Conservation (phyloP, 2,888 invertebrate species). For the Idaea straminata region DNA sequence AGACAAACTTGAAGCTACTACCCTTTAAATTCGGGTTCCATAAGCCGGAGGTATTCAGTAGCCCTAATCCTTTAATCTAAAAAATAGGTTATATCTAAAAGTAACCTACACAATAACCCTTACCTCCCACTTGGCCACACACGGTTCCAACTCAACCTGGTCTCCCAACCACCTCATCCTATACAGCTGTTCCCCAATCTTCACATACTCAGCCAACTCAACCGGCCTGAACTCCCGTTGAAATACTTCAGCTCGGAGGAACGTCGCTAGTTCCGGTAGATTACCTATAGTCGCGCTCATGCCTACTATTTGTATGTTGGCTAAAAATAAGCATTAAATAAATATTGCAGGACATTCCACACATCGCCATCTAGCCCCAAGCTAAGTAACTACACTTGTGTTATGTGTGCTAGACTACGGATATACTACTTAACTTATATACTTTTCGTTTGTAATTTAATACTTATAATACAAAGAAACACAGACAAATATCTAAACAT, state of each 20-base stretch:
- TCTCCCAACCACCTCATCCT: slow-evolving; percentile 56
- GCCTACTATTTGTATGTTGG: slow-evolving; percentile 90
- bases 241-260: slow-evolving; percentile 90
- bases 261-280: slow-evolving; percentile 87
- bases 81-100: not conserved
- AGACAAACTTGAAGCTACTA: too few relatives aligned
- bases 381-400: too few relatives aligned
- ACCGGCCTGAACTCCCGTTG: slow-evolving; percentile 94
- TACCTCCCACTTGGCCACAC: slow-evolving; percentile 37
- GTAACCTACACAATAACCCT: slow-evolving; percentile 43
- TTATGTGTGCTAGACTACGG: too few relatives aligned
- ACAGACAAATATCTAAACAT: too few relatives aligned
- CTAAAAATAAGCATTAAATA: slow-evolving; percentile 31
- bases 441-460: too few relatives aligned
- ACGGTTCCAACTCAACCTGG: slow-evolving; percentile 48
- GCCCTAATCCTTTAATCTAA: too few relatives aligned
- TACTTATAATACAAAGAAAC: too few relatives aligned
- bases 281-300: slow-evolving; percentile 99
- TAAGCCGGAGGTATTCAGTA: too few relatives aligned
- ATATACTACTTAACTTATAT: too few relatives aligned
- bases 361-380: too few relatives aligned
- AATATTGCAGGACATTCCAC: not conserved
- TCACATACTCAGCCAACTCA: slow-evolving; percentile 89
- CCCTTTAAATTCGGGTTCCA: too few relatives aligned
- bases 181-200: slow-evolving; percentile 80